Evolutionary conservation across 2,888 invertebrate genomes (phyloP), one percentile per base, ranked within the genome.

Genomic region (Morpho deidamia): DNA sequence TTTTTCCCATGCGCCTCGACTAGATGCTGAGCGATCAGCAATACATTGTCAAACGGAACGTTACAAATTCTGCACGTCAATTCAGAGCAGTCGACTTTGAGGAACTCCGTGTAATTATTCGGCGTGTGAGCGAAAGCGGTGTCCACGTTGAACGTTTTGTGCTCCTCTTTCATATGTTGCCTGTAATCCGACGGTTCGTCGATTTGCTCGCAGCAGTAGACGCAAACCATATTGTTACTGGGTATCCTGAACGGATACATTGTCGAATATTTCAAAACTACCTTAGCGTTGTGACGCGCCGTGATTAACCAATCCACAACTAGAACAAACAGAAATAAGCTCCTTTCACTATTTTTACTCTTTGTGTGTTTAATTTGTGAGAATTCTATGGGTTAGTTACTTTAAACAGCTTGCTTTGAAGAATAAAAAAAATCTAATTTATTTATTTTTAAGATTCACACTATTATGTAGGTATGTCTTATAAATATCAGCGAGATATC

Each of bases 291-390:
- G 72, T 64, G 71, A 71, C 80, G 77, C 63, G 78, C 74, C 72
- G 72, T 65, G 72, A 69, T 58, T 74, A 78, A 73, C 71, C 72
- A 71, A 74, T 76, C 73, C 70, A 67, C 59, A 67, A 77, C 83
- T 84, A 84, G 76, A 84, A 84, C 83, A 83, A 82, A 84, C 68
- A 76, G 74, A 79, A 72, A 74, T 64, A 62, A 57, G 49, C 53
- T 55, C 58, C 62, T 58, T 61, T 69, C 60, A 68, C 65, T 63
- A 63, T 60, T 51, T 58, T 62, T 54, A 54, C 61, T 61, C 60
- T 54, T 44, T 55, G 44, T 47, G 5, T 32, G 41, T 33, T 41
- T 48, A 48, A 34, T 44, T 33, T 44, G 39, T 35, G 34, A 44
- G 11, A 47, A 8, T 8, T 48, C 2, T 39, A 39, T 2, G 35